Conservation (phyloP, 2,797 vertebrate species). For the Pempheris klunzingeri region DNA sequence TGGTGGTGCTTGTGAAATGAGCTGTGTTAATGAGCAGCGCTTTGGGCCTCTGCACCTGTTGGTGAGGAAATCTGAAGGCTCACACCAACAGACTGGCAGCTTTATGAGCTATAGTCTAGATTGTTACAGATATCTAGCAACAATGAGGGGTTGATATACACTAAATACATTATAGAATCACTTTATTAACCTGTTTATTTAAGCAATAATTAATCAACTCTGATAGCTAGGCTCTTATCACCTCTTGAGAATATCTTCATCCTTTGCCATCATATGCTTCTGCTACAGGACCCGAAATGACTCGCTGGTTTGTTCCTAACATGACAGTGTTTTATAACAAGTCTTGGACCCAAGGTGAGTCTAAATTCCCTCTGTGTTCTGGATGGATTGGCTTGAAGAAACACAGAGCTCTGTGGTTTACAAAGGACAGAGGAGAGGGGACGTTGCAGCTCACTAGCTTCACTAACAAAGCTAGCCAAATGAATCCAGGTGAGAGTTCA, state of each 20-base stretch:
- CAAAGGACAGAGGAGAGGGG: slow-evolving; percentile 61
- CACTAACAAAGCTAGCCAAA: slow-evolving; percentile 52
- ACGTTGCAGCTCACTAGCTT: slow-evolving; percentile 54
- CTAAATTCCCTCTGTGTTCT: slow-evolving; percentile 45
- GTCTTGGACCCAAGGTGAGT: slow-evolving; percentile 43
- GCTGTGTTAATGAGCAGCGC: slow-evolving; percentile 69
- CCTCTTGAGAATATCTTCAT: not conserved
- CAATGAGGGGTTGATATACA: not conserved
- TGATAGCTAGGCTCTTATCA: not conserved
- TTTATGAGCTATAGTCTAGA: slow-evolving; percentile 46
- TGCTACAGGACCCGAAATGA: slow-evolving; percentile 2
- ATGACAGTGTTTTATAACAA: slow-evolving; percentile 34
- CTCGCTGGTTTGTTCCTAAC: slow-evolving; percentile 19
- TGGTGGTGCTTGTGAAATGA: slow-evolving; percentile 67
- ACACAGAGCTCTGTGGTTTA: slow-evolving; percentile 40
- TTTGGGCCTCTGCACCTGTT: slow-evolving; percentile 74
- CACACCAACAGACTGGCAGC: slow-evolving; percentile 35
- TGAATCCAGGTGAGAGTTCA: slow-evolving; percentile 65
- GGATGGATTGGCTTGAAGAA: slow-evolving; percentile 46
- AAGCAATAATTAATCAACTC: not conserved
- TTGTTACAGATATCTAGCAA: slow-evolving; percentile 4
- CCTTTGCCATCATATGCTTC: not conserved
- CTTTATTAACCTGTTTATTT: not conserved
- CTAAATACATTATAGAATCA: slow-evolving; percentile 1
- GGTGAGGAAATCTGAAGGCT: slow-evolving; percentile 30